Evolutionary conservation across 2,888 invertebrate species (phyloP).

Genomic region (Capitulum mitella): DNA sequence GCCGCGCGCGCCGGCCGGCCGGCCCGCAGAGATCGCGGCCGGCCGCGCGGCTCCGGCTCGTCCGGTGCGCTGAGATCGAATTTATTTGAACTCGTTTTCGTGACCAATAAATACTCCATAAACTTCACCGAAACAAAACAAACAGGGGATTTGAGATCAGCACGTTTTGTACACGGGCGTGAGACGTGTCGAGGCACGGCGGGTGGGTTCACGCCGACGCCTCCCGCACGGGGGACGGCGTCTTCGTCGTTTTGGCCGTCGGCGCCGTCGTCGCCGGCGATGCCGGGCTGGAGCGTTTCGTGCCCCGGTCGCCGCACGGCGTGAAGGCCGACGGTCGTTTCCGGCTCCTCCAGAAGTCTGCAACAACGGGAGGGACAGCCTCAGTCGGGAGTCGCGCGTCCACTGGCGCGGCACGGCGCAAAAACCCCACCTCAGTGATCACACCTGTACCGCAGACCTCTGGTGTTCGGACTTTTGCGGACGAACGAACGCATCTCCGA

Average conservation of each 20-base stretch:
- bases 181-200: neutral
- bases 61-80: neutral
- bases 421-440: too few relatives aligned
- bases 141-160: slow-evolving; percentile 10
- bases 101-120: slow-evolving; percentile 6
- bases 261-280: neutral
- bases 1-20: neutral
- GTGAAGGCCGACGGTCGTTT: neutral
- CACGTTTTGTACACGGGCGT: neutral
- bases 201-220: neutral
- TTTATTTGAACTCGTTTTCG: slow-evolving; percentile 9
- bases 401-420: too few relatives aligned
- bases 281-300: neutral
- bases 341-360: neutral
- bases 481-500: too few relatives aligned
- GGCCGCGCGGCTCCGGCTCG: neutral
- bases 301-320: neutral
- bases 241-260: neutral
- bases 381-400: neutral
- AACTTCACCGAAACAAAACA: slow-evolving; percentile 23
- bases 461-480: too few relatives aligned
- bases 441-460: too few relatives aligned
- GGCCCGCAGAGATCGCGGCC: neutral
- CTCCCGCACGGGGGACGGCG: neutral
- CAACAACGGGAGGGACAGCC: neutral